Base-by-base conservation (phyloP, 2,113 vertebrate species). In the Aegotheles bennettii region DNA sequence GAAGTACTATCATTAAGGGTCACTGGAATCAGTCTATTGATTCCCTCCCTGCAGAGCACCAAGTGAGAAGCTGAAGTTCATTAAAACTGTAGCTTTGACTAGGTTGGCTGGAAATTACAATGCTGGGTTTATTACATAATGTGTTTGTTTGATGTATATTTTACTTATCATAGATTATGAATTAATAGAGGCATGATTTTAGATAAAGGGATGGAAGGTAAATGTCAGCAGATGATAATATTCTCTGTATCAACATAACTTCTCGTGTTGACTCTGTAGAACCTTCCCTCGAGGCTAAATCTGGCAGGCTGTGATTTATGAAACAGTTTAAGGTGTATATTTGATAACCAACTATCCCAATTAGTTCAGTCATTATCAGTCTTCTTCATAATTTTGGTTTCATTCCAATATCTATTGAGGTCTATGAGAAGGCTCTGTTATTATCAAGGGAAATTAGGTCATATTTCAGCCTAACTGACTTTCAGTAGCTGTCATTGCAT, bases 221-320 rank as follows among this genome's bases (percentile, higher is more conserved):
- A 97, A 97, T 97, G 95, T 94, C 96, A 97, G 92, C 64, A 85
- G 95, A 95, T 93, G 68, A 95, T 97, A 94, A 96, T 87, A 74
- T 84, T 95, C 77, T 95, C 87, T 91, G 48, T 87, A 84, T 87
- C 94, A 96, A 97, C 90, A 93, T 59, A 85, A 82, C 50, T 93
- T 90, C 92, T 65, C 50, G 16, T 84, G 51, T 70, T 96, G 76
- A 94, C 69, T 87, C 82, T 80, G 56, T 47, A 78, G 73, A 95
- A 89, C 35, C 47, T 69, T 84, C 92, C 79, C 95, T 61, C 48
- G 83, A 85, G 95, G 94, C 74, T 83, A 84, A 61, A 68, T 70
- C 80, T 95, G 95, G 42, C 87, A 96, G 74, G 42, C 48, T 71
- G 78, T 93, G 82, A 96, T 94, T 94, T 94, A 93, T 84, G 81